Evolutionary conservation across 1,140 invertebrate genomes (phyloP).

Genomic region (Drosophila repletoides): DNA sequence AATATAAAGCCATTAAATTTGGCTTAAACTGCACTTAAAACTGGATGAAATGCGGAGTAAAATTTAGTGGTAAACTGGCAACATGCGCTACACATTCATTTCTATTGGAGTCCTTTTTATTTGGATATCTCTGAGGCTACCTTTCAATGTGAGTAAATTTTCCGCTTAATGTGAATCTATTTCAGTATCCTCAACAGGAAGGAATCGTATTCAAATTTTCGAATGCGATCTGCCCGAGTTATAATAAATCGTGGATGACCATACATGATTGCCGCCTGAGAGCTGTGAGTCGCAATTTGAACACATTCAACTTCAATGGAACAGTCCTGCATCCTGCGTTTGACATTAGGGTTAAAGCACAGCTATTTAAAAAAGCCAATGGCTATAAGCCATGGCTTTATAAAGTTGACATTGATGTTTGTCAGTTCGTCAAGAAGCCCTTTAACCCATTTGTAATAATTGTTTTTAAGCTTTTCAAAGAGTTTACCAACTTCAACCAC

Average conservation of each 20-base stretch:
- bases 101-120: neutral
- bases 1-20: too few species aligned
- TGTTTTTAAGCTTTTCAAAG: constrained; percentile 9
- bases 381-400: constrained; percentile 38
- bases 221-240: constrained; percentile 9
- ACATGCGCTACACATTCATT: neutral
- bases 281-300: constrained; percentile 15
- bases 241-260: constrained; percentile 28
- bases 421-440: neutral
- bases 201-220: constrained; percentile 25
- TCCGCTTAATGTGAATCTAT: neutral
- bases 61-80: neutral
- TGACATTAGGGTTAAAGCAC: neutral
- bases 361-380: constrained; percentile 12
- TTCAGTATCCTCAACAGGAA: neutral
- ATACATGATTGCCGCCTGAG: constrained; percentile 16
- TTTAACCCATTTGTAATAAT: constrained; percentile 10
- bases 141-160: neutral
- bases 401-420: neutral
- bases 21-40: too few species aligned
- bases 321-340: constrained; percentile 9
- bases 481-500: constrained; percentile 38
- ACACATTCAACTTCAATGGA: neutral
- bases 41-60: too few species aligned
- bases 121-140: neutral